Percentiles rank a stretch among this genome's conserved stretches.
Conservation (phyloP, 2,888 invertebrate genomes). For the Neuroscelio doddi region DNA sequence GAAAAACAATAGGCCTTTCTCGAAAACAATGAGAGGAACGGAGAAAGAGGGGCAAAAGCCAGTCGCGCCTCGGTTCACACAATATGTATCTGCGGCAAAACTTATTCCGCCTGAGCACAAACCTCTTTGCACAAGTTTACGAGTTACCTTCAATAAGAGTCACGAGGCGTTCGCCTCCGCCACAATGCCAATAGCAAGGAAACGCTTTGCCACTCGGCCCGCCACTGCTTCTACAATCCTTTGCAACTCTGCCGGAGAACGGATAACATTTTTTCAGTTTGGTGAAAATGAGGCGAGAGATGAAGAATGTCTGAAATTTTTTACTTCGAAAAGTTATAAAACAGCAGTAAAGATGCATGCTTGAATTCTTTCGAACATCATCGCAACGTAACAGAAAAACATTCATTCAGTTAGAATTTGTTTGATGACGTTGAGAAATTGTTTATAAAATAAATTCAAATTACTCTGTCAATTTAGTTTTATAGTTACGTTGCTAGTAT, state of each 20-base stretch:
- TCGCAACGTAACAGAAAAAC: too few relatives aligned
- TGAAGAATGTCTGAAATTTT: constrained; percentile 11
- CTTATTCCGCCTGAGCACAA: constrained; percentile 38
- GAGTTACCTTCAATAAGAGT: constrained; percentile 11
- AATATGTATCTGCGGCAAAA: constrained; percentile 49
- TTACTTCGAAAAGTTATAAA: not conserved
- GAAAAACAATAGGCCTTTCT: constrained; percentile 33
- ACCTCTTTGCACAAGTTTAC: constrained; percentile 11
- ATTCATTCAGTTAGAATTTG: too few relatives aligned
- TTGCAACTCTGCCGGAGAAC: too few relatives aligned
- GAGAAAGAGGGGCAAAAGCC: constrained; percentile 19
- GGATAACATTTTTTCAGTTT: constrained; percentile 19
- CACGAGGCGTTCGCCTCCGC: not conserved
- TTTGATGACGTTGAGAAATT: too few relatives aligned
- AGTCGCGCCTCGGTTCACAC: constrained; percentile 51
- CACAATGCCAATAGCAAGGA: constrained; percentile 4
- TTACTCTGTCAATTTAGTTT: too few relatives aligned
- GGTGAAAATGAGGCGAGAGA: constrained; percentile 29
- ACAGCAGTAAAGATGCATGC: too few relatives aligned
- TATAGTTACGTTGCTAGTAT: too few relatives aligned
- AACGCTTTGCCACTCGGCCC: too few relatives aligned
- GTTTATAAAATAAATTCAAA: too few relatives aligned
- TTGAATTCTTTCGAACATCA: too few relatives aligned
- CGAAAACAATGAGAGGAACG: constrained; percentile 30
- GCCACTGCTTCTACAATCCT: too few relatives aligned